Percentiles rank a stretch among this genome's conserved stretches.
Conservation (phyloP, 2,797 vertebrate genomes). For the Lacerta agilis region DNA sequence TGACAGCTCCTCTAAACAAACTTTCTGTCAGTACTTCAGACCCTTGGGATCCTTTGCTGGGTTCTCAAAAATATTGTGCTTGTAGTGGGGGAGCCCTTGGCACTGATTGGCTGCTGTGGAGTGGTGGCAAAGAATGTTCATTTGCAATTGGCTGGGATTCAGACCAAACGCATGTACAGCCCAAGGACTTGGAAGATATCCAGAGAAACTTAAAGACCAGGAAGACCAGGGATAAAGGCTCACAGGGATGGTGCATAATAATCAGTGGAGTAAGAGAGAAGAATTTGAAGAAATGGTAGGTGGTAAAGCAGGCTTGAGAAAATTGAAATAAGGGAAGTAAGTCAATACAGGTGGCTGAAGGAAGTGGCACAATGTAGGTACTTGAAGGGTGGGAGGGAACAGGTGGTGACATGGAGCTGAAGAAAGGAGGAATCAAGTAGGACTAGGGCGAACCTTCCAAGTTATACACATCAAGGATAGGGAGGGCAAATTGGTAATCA, state of each 20-base stretch:
- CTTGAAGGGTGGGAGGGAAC: not conserved
- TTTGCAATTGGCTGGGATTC: not conserved
- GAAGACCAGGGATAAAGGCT: not conserved
- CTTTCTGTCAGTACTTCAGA: not conserved
- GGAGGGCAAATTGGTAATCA: not conserved
- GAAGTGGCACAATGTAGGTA: not conserved
- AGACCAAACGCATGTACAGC: not conserved
- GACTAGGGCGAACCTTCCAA: too few relatives aligned
- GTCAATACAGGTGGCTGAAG: not conserved
- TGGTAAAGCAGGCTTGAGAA: not conserved
- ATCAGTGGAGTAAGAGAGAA: not conserved
- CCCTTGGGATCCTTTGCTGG: not conserved
- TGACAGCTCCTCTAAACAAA: not conserved
- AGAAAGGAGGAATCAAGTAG: not conserved
- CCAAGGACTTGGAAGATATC: not conserved
- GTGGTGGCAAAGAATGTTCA: not conserved
- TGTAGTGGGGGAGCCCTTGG: not conserved
- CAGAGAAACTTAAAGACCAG: not conserved
- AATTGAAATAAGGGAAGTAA: not conserved
- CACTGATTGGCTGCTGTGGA: not conserved
- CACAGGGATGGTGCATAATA: not conserved
- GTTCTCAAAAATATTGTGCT: not conserved
- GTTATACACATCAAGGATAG: too few relatives aligned
- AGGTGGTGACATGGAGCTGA: not conserved
- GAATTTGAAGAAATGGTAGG: not conserved